Conservation (phyloP, 2,888 invertebrate genomes). For the Campoletis raptor region DNA sequence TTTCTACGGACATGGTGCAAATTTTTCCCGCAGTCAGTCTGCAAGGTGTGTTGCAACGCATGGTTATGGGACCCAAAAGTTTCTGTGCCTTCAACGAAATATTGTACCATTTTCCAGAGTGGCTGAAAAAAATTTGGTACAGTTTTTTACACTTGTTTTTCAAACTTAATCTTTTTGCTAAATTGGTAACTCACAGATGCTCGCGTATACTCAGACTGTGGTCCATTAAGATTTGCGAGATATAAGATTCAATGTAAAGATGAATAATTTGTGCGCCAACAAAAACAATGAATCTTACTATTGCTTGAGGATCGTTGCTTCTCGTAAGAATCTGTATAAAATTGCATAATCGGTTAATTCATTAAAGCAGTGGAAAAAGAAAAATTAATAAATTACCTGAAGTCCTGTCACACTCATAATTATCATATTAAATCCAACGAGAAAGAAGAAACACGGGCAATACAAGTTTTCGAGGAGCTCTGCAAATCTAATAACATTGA, state of each 20-base stretch:
- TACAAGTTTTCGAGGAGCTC: conserved; percentile 42
- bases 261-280: conserved; percentile 26
- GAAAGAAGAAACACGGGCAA: conserved; percentile 7
- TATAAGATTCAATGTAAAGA: conserved; percentile 25
- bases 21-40: conserved; percentile 45
- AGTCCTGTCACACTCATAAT: conserved; percentile 20
- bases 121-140: background rate
- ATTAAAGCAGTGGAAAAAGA: background rate
- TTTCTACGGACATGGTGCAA: conserved; percentile 38
- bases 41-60: conserved; percentile 43
- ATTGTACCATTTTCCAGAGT: conserved; percentile 35
- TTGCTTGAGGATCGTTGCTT: conserved; percentile 4
- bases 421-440: conserved; percentile 14
- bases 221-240: conserved; percentile 43
- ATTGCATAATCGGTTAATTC: background rate
- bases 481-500: conserved; percentile 20
- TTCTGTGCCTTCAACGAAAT: conserved; percentile 34
- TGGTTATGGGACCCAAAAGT: conserved; percentile 24
- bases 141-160: background rate
- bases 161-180: background rate
- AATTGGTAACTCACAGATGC: conserved; percentile 17
- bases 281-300: conserved; percentile 16
- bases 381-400: conserved; percentile 7
- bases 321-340: conserved; percentile 21
- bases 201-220: conserved; percentile 36